phyloP scores from a whole-genome alignment of 2,113 vertebrate genomes.

The Rattus rattus region DNA sequence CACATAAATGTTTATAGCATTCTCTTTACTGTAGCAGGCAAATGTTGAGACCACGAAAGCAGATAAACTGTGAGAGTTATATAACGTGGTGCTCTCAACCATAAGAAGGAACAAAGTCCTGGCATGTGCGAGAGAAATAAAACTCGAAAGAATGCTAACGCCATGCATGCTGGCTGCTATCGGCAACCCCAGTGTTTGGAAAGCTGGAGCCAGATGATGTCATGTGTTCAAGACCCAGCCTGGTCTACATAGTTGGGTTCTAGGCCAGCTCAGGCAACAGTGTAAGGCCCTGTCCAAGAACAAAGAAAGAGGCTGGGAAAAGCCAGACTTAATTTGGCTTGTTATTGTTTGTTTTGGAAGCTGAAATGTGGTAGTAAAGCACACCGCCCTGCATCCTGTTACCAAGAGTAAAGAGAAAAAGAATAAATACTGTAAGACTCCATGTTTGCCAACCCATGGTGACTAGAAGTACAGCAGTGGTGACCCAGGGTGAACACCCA shows the following conservation, averaged over 20 bases:
- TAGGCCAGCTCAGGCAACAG: neutral
- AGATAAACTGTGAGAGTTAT: neutral
- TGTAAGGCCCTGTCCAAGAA: neutral
- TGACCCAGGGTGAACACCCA: fast-evolving
- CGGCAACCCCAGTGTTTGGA: neutral
- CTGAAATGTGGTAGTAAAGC: neutral
- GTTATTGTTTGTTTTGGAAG: neutral
- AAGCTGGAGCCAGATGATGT: neutral
- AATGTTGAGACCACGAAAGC: neutral
- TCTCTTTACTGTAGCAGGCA: neutral
- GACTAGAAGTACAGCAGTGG: neutral
- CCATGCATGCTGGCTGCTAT: no score
- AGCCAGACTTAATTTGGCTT: neutral
- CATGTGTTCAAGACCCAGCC: neutral
- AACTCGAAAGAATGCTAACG: neutral
- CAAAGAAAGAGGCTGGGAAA: neutral
- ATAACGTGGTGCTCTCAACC: neutral
- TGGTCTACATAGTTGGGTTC: neutral
- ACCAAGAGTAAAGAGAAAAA: neutral
- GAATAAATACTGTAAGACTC: neutral
- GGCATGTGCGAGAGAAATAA: neutral
- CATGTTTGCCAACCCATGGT: neutral
- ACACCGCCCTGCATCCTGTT: neutral
- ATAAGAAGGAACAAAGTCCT: neutral
- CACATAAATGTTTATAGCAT: neutral